Base-by-base conservation (phyloP, 1,140 invertebrate species). In the Geopemphigus sp. region DNA sequence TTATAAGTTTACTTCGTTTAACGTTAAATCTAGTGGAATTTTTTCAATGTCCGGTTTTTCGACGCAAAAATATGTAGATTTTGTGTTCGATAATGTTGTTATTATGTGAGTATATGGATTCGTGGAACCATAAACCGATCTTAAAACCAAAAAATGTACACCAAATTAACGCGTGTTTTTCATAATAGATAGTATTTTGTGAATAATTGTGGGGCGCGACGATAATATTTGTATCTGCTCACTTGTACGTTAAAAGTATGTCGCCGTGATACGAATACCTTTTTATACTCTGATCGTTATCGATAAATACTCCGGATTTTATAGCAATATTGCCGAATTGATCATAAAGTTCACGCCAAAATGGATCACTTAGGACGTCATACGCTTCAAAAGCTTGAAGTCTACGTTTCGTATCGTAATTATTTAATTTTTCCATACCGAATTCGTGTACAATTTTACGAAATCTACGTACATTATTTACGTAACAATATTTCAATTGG, bases 251-350 rank as follows among this genome's bases (percentile, higher is more conserved):
- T 83, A 88, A 88, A 83, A 93, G 86, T 0, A 95, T 93, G 84
- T 98, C 92, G 0, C 93, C 94, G 84, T 95, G 93, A 86, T 92
- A 95, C 26, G 89, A 86, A 85, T 95, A 96, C 0, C 92, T 90
- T 92, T 81, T 88, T 88, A 78, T n/a, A 12, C 26, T 10, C 15
- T 63, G 26, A 19, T 59, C 39, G 17, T 47, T 50, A 6, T 78
- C 39, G n/a, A 26, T 6, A 19, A 29, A 26, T 15, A 78, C 39
- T 8, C 74, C 74, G 12, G 24, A 19, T 85, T 95, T 95, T 47
- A 97, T 86, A 1, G 94, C 95, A 83, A 92, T 91, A 86, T 95
- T 94, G 0, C 95, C 95, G 84, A 91, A 97, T 82, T 94, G 92
- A 85, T 97, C 95, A 85, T 93, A 97, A 47, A 96, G 88, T 19